Percentiles rank a stretch among this genome's conserved stretches.
phyloP scores from a whole-genome alignment of 2,797 vertebrate species.

The Sebastes matsubarae region DNA sequence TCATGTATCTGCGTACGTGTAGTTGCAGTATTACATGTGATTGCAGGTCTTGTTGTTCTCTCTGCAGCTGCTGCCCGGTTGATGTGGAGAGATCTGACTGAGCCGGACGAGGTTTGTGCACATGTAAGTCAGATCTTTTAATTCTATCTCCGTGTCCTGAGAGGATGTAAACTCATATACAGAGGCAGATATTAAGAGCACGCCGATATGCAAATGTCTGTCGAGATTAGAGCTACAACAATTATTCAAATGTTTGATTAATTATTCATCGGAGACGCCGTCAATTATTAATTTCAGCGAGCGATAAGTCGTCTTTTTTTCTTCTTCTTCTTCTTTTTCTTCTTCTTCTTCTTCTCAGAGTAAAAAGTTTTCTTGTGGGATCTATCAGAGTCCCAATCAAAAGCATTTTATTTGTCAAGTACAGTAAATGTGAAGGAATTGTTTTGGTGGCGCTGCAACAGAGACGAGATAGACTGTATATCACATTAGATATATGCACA shows the following conservation, averaged over 20 bases:
- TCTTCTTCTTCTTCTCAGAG: slow-evolving; percentile 35
- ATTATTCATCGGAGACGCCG: slow-evolving; percentile 93
- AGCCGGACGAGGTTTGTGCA: slow-evolving; percentile 44
- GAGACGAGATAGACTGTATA: neutral
- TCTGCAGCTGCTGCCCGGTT: neutral
- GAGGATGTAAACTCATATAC: slow-evolving; percentile 88
- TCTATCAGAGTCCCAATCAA: slow-evolving; percentile 74
- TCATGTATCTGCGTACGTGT: neutral
- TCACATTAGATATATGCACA: slow-evolving; percentile 5
- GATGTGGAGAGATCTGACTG: slow-evolving; percentile 14
- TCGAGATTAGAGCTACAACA: slow-evolving; percentile 96
- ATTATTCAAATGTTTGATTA: slow-evolving; percentile 97
- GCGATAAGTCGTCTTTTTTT: slow-evolving; percentile 87
- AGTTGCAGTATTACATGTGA: neutral
- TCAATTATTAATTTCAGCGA: slow-evolving; percentile 95
- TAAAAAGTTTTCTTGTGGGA: slow-evolving; percentile 81
- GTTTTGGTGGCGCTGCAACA: slow-evolving; percentile 48
- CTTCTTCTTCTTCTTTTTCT: slow-evolving; percentile 14
- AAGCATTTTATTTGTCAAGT: slow-evolving; percentile 77
- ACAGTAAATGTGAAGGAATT: slow-evolving; percentile 65
- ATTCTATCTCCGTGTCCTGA: slow-evolving; percentile 84
- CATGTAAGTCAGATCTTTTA: slow-evolving; percentile 62
- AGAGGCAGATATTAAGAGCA: slow-evolving; percentile 88
- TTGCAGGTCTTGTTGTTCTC: slow-evolving; percentile 14
- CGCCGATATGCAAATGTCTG: slow-evolving; percentile 93